These are phyloP conservation scores for Diarsia mendica DNA, from an alignment of 2,888 invertebrate genomes.

Conservation along the genomic window DNA sequence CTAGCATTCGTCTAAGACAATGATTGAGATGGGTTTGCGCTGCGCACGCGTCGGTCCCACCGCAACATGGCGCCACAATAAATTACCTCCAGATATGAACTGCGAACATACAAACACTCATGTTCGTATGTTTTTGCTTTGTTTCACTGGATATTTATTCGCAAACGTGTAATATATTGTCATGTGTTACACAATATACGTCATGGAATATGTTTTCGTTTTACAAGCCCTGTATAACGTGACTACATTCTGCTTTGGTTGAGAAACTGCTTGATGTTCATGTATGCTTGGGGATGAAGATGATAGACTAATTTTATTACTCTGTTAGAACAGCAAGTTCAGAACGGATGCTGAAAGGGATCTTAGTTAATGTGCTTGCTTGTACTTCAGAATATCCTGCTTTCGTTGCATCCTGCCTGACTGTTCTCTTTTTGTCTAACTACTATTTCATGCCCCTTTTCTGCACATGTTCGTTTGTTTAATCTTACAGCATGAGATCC, in stretches of 20 bases:
- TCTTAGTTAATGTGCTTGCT: background rate
- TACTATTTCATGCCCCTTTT: background rate
- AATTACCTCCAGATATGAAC: constrained; percentile 77
- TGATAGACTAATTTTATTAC: constrained; percentile 21
- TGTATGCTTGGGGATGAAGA: background rate
- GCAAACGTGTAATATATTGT: constrained; percentile 50
- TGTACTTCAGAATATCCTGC: background rate
- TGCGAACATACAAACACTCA: constrained; percentile 70
- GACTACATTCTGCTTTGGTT: constrained; percentile 25
- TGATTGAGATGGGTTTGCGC: constrained; percentile 53
- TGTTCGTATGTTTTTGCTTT: constrained; percentile 66
- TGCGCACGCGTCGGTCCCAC: constrained; percentile 67
- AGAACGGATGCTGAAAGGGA: background rate
- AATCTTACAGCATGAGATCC: background rate
- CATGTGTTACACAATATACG: constrained; percentile 49
- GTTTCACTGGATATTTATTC: constrained; percentile 65
- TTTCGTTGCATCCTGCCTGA: background rate
- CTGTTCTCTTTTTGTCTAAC: constrained; percentile 2
- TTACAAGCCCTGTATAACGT: constrained; percentile 44
- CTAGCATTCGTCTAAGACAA: constrained; percentile 62
- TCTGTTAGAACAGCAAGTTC: background rate
- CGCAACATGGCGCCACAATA: constrained; percentile 74
- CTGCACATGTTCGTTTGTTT: background rate
- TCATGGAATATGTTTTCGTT: constrained; percentile 52
- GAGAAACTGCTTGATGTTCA: constrained; percentile 5